phyloP scores from a whole-genome alignment of 2,797 vertebrate species.

The Pempheris klunzingeri region DNA sequence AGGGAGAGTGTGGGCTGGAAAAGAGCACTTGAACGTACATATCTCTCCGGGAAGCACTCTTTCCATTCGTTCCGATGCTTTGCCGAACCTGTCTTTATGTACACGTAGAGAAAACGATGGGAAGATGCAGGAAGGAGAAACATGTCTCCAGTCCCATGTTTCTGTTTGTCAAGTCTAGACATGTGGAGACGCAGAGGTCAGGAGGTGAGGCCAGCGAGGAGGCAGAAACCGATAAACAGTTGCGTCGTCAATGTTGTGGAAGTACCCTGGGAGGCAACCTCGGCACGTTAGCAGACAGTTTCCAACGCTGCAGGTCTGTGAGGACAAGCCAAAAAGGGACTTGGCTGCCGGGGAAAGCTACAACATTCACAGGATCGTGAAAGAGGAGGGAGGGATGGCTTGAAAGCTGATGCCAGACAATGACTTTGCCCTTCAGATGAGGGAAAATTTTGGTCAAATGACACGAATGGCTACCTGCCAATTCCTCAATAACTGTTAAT shows the following conservation, averaged over 20 bases:
- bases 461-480: slow-evolving; percentile 63
- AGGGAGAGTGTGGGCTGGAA: not conserved
- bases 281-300: slow-evolving; percentile 65
- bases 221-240: slow-evolving; percentile 60
- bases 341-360: slow-evolving; percentile 47
- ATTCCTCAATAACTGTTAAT: slow-evolving; percentile 61
- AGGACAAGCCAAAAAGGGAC: slow-evolving; percentile 62
- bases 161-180: slow-evolving; percentile 83
- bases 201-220: slow-evolving; percentile 62
- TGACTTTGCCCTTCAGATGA: slow-evolving; percentile 50
- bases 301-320: slow-evolving; percentile 49
- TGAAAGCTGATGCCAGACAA: slow-evolving; percentile 47
- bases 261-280: slow-evolving; percentile 25
- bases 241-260: slow-evolving; percentile 70
- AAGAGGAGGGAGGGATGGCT: slow-evolving; percentile 19
- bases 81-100: not conserved
- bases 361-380: slow-evolving; percentile 48
- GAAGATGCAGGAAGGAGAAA: slow-evolving; percentile 28
- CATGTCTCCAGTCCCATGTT: slow-evolving; percentile 51
- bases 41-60: not conserved
- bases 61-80: not conserved
- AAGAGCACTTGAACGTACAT: not conserved
- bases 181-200: slow-evolving; percentile 59
- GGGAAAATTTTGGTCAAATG: slow-evolving; percentile 43
- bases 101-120: slow-evolving; percentile 8